These are phyloP conservation scores for Slavum lentiscoides DNA, from an alignment of 2,888 invertebrate genomes.

Conservation along the genomic window DNA sequence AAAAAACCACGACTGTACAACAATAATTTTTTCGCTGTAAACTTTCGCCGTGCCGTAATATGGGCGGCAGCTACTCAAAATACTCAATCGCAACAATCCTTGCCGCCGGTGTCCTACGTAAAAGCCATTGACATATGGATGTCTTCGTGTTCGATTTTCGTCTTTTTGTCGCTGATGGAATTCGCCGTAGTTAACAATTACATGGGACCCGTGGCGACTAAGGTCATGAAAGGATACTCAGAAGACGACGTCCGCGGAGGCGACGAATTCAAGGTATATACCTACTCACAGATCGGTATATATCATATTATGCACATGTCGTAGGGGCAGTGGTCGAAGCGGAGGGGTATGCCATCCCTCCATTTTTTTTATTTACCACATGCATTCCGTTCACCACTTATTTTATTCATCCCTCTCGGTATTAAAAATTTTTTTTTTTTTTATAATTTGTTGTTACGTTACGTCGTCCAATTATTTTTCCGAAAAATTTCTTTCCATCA, in stretches of 20 bases:
- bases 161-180: constrained; percentile 87
- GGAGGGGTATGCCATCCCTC: no score
- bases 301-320: no score
- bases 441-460: no score
- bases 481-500: no score
- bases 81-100: constrained; percentile 84
- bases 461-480: no score
- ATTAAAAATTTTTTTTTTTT: no score
- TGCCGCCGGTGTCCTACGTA: constrained; percentile 89
- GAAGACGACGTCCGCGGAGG: constrained; percentile 78
- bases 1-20: not conserved
- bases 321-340: no score
- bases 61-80: constrained; percentile 84
- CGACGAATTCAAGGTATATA: constrained; percentile 78
- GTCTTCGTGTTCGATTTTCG: constrained; percentile 89
- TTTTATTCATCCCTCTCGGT: no score
- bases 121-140: constrained; percentile 93
- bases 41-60: constrained; percentile 48
- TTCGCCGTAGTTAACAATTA: constrained; percentile 89
- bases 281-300: no score
- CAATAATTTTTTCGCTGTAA: not conserved
- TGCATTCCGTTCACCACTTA: no score
- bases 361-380: no score
- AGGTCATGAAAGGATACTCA: constrained; percentile 87
- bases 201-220: constrained; percentile 83